Conservation (phyloP, 92 coral and sea anemone genomes). For the Ricordea florida region DNA sequence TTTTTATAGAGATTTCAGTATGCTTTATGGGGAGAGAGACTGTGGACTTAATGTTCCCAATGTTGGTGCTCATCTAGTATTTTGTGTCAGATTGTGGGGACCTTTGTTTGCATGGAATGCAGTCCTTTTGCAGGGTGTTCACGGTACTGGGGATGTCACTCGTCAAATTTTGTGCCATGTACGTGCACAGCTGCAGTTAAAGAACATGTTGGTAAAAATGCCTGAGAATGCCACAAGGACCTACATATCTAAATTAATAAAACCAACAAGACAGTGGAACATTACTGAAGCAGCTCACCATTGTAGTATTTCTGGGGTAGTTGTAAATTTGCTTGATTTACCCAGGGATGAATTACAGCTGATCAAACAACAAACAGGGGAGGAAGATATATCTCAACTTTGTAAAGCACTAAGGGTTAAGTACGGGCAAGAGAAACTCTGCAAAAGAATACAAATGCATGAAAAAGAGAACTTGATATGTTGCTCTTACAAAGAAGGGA, state of each 20-base stretch:
- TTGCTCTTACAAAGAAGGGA: conserved; percentile 19
- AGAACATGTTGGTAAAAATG: neutral
- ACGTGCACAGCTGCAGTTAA: conserved; percentile 21
- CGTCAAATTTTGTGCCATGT: conserved; percentile 18
- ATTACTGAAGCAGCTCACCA: conserved; percentile 4
- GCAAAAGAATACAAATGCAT: conserved; percentile 26
- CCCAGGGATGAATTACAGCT: neutral
- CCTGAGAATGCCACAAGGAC: neutral
- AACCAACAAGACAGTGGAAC: conserved; percentile 45
- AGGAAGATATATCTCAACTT: neutral
- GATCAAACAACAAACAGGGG: neutral
- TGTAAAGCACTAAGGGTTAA: conserved; percentile 35
- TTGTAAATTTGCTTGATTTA: too few relatives aligned
- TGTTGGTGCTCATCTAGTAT: conserved; percentile 57
- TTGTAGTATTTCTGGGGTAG: conserved; percentile 39
- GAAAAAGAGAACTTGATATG: conserved; percentile 45
- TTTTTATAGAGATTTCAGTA: conserved; percentile 33
- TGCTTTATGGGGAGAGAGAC: conserved; percentile 37
- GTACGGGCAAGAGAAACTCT: conserved; percentile 38
- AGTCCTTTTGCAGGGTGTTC: conserved; percentile 46
- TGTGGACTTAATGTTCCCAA: conserved; percentile 74
- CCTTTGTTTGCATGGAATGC: conserved; percentile 63
- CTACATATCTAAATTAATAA: conserved; percentile 31
- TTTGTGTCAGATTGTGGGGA: conserved; percentile 57
- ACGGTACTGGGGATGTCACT: conserved; percentile 69